A percentile compares a stretch with the other conserved stretches of the same genome.
phyloP scores from a whole-genome alignment of 2,888 invertebrate genomes.

The Corythucha ciliata region DNA sequence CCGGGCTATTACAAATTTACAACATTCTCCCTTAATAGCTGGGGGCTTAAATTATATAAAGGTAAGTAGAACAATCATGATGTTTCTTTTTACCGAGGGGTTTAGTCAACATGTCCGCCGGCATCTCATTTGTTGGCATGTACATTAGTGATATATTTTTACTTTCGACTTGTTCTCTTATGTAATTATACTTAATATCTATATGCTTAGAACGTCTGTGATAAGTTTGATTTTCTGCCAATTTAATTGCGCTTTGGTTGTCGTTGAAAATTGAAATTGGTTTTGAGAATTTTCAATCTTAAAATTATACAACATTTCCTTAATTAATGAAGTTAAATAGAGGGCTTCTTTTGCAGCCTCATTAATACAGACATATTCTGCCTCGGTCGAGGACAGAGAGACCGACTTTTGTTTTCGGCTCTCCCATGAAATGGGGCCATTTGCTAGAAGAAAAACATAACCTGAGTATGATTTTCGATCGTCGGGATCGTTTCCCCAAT shows the following conservation, averaged over 20 bases:
- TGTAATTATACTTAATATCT: not conserved
- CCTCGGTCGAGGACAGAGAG: not conserved
- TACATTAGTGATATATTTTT: constrained; percentile 22
- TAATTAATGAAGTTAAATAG: constrained; percentile 3
- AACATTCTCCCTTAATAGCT: no score
- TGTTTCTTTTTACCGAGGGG: no score
- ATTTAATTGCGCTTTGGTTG: constrained; percentile 7
- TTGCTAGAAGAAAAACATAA: not conserved
- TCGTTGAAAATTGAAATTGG: constrained; percentile 2
- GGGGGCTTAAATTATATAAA: no score
- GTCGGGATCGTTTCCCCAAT: constrained; percentile 30
- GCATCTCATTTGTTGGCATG: not conserved
- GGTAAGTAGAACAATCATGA: no score
- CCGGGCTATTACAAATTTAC: no score
- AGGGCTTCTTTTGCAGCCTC: constrained; percentile 6
- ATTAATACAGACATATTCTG: constrained; percentile 5
- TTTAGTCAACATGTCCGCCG: constrained; percentile 18
- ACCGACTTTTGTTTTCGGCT: constrained; percentile 11
- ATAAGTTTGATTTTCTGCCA: constrained; percentile 7
- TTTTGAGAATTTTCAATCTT: no score
- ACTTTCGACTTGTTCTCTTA: constrained; percentile 2
- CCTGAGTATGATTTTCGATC: constrained; percentile 9
- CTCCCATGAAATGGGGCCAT: constrained; percentile 10
- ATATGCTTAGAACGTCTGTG: constrained; percentile 8
- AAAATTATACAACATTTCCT: not conserved